These are phyloP conservation scores for Halichondria panicea DNA, from an alignment of 37 sponge, comb jelly and placozoan species.

Conservation along the genomic window DNA sequence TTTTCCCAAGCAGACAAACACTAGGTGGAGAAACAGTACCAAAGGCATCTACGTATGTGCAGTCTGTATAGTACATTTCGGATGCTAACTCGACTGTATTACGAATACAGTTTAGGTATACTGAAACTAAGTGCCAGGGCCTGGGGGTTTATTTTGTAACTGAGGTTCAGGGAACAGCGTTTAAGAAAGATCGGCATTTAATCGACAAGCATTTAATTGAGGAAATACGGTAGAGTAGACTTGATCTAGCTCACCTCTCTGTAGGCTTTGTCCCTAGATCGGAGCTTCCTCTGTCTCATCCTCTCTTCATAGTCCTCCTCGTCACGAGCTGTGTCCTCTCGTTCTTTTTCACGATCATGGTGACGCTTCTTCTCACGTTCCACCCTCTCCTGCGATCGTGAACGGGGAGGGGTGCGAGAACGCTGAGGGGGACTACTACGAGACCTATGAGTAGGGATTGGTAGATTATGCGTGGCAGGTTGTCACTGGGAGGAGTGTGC, in stretches of 20 bases:
- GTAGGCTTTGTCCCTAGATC: slow-evolving; percentile 71
- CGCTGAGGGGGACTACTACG: slow-evolving; percentile 3
- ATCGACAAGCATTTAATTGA: not conserved
- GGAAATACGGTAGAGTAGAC: not conserved
- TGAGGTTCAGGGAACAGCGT: too few relatives aligned
- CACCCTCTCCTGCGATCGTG: slow-evolving; percentile 29
- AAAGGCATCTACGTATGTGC: too few relatives aligned
- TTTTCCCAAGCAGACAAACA: slow-evolving; percentile 74
- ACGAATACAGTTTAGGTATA: too few relatives aligned
- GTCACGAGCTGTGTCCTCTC: slow-evolving; percentile 48
- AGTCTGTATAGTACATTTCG: too few relatives aligned
- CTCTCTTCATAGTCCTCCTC: slow-evolving; percentile 81
- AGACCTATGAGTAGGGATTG: not conserved
- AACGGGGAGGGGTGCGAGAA: slow-evolving; percentile 30
- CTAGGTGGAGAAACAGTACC: slow-evolving; percentile 9
- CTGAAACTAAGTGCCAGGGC: too few relatives aligned
- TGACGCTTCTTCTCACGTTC: slow-evolving; percentile 57
- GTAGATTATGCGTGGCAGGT: not conserved
- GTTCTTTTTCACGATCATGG: slow-evolving; percentile 41
- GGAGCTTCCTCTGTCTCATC: slow-evolving; percentile 40
- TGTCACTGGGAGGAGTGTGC: too few relatives aligned
- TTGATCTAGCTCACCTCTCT: slow-evolving; percentile 35
- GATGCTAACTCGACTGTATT: too few relatives aligned
- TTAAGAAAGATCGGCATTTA: too few relatives aligned
- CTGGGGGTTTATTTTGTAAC: too few relatives aligned